A percentile compares a stretch with the other conserved stretches of the same genome.
phyloP scores from a whole-genome alignment of 1,140 invertebrate species.

The Bursaphelenchus mucronatus region DNA sequence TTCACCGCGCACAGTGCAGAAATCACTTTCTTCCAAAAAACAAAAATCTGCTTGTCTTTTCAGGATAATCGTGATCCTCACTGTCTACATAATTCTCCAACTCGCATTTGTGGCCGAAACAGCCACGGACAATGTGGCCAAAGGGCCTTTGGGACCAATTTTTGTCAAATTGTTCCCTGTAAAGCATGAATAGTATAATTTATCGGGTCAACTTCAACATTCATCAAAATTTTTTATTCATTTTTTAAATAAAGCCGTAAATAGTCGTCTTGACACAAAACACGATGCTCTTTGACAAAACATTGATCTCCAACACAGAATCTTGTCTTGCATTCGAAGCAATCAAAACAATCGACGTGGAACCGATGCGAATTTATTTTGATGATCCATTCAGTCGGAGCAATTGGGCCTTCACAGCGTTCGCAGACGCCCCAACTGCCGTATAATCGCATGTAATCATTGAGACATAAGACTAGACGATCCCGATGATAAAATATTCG shows the following conservation, averaged over 20 bases:
- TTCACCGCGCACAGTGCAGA: no score
- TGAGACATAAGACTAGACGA: neutral
- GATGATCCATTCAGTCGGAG: constrained; percentile 6
- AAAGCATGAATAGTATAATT: no score
- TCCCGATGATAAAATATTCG: constrained; percentile 4
- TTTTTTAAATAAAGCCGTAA: neutral
- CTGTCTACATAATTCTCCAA: no score
- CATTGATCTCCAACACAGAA: constrained; percentile 15
- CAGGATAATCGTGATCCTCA: no score
- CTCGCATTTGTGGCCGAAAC: no score
- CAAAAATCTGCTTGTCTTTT: no score
- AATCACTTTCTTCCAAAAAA: no score
- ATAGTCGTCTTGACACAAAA: constrained; percentile 6
- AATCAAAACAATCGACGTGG: constrained; percentile 5
- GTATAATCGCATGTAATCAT: constrained; percentile 11
- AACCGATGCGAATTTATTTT: neutral
- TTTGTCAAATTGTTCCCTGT: no score
- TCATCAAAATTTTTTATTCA: no score
- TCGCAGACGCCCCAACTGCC: neutral
- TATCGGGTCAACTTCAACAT: no score
- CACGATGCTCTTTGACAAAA: neutral
- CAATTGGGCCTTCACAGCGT: neutral
- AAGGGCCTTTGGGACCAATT: no score
- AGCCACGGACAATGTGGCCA: no score
- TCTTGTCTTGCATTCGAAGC: constrained; percentile 5